Evolutionary conservation across 2,113 vertebrate species (phyloP).

Genomic region (Rissa tridactyla): DNA sequence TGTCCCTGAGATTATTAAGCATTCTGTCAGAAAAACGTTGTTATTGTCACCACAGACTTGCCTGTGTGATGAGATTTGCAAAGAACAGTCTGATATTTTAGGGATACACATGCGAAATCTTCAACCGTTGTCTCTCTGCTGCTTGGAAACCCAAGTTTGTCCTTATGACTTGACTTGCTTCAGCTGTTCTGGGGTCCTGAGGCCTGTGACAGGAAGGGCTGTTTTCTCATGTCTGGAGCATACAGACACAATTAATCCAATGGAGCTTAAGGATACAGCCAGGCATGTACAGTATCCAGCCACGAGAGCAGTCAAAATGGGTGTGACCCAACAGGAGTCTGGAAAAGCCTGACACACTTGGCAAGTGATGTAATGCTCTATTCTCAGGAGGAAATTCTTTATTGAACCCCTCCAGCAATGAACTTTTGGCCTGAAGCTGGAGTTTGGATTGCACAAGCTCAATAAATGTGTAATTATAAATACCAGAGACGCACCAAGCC

Average conservation of each 20-base stretch:
- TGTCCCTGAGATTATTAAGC: background rate
- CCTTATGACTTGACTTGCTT: background rate
- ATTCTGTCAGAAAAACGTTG: background rate
- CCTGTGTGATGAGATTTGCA: background rate
- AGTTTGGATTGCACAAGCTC: slow-evolving; percentile 56
- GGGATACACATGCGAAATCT: background rate
- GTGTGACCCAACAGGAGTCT: slow-evolving; percentile 28
- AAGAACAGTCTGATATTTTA: background rate
- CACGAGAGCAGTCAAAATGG: background rate
- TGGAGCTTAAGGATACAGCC: background rate
- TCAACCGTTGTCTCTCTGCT: background rate
- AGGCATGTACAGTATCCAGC: background rate
- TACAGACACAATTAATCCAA: background rate
- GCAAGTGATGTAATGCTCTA: slow-evolving; percentile 51
- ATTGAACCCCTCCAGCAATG: slow-evolving; percentile 55
- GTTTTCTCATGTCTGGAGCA: background rate
- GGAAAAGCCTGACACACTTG: slow-evolving; percentile 60
- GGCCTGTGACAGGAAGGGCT: background rate
- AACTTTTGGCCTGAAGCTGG: slow-evolving; percentile 64
- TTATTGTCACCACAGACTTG: background rate
- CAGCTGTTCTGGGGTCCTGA: background rate
- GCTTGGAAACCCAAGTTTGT: background rate
- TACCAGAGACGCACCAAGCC: slow-evolving; percentile 23
- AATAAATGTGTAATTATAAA: slow-evolving; percentile 63
- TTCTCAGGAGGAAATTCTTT: slow-evolving; percentile 58